Evolutionary conservation across 2,113 vertebrate genomes (phyloP).

Genomic region (Tamias sibiricus): DNA sequence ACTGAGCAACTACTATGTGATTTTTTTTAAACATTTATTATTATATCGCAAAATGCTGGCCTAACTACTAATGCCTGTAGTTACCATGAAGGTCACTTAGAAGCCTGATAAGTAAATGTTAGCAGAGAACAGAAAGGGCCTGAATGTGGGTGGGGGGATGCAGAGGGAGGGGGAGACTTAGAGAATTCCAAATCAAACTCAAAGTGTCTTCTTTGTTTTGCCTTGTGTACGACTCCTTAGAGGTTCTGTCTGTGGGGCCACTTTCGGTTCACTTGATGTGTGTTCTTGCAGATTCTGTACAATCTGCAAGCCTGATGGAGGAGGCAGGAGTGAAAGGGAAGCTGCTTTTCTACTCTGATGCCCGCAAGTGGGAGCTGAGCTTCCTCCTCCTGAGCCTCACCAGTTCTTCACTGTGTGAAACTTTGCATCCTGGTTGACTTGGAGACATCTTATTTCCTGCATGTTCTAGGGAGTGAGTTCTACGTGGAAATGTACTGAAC

Average conservation of each 20-base stretch:
- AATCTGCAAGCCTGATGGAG: rapidly evolving
- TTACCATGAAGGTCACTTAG: background rate
- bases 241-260: background rate
- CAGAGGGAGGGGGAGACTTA: no score
- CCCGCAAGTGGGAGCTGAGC: background rate
- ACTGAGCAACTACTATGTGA: background rate
- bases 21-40: background rate
- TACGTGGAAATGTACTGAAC: background rate
- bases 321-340: background rate
- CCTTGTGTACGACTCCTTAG: background rate
- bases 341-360: no score
- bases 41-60: background rate
- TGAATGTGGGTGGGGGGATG: no score
- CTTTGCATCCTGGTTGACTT: background rate
- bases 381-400: background rate
- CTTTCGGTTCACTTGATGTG: background rate
- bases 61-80: no score
- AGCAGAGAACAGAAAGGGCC: background rate
- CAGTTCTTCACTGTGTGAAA: background rate
- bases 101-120: background rate
- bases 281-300: background rate
- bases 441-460: background rate
- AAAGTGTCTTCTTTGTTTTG: background rate
- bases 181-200: background rate
- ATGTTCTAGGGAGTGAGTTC: background rate